These are phyloP conservation scores for Pipra filicauda DNA, from an alignment of 2,113 vertebrate species.

Conservation along the genomic window DNA sequence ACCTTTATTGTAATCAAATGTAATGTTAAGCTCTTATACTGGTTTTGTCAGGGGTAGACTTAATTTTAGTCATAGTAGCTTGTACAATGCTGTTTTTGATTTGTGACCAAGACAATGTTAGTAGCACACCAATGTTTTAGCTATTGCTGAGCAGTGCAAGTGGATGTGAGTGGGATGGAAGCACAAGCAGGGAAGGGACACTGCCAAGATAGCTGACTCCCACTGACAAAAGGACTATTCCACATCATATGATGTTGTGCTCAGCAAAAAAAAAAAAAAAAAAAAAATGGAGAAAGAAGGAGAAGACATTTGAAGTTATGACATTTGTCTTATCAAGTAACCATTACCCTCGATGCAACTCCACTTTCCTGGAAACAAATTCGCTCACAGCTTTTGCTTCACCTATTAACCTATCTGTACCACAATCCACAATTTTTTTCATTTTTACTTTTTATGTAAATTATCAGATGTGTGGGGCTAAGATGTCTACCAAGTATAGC, in stretches of 20 bases:
- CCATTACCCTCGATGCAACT: not conserved
- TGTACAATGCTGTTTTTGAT: not conserved
- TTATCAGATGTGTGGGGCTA: not conserved
- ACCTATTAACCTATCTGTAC: not conserved
- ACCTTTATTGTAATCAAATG: not conserved
- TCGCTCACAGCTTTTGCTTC: not conserved
- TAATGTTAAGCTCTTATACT: not conserved
- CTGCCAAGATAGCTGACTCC: not conserved
- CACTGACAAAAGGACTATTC: not conserved
- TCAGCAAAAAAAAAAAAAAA: not conserved
- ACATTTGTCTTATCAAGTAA: not conserved
- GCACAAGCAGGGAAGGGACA: not conserved
- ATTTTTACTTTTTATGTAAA: not conserved
- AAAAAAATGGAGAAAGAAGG: not conserved
- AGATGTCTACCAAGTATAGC: not conserved
- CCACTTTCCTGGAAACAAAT: not conserved
- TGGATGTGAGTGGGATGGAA: fast-evolving
- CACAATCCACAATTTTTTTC: not conserved
- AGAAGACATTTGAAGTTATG: fast-evolving
- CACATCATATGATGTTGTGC: not conserved
- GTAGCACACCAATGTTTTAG: not conserved
- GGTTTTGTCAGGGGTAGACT: not conserved
- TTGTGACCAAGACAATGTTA: not conserved
- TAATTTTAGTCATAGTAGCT: not conserved
- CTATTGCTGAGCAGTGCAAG: not conserved